These are phyloP conservation scores for Plecturocebus donacophilus DNA, from an alignment of 2,113 vertebrate genomes.

Conservation along the genomic window DNA sequence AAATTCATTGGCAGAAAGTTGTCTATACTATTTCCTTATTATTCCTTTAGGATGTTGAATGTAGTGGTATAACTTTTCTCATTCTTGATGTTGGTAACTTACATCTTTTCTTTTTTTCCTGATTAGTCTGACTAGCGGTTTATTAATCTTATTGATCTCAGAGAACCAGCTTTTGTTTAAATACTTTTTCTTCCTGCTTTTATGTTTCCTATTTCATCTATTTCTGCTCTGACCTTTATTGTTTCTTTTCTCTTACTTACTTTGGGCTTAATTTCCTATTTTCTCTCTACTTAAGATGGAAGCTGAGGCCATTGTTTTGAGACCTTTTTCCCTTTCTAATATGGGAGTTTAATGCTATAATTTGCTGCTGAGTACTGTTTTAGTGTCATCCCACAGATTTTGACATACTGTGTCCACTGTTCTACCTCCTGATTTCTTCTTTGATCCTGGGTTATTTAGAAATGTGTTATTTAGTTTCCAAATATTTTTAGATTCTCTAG, in stretches of 20 bases:
- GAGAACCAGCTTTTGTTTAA: not conserved
- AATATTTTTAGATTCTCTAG: not conserved
- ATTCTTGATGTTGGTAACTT: not conserved
- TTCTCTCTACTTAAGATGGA: not conserved
- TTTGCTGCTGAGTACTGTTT: not conserved
- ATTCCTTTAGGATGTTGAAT: not conserved
- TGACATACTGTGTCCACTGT: not conserved
- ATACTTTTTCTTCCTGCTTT: not conserved
- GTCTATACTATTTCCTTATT: not conserved
- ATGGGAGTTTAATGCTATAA: not conserved
- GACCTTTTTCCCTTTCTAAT: not conserved
- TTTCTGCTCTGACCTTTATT: not conserved
- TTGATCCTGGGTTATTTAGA: constrained; percentile 17
- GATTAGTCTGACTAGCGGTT: not conserved
- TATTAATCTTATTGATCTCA: not conserved
- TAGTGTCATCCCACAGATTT: not conserved
- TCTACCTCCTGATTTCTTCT: not conserved
- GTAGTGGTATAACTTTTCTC: not conserved
- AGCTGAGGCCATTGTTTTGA: not conserved
- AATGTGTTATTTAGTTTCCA: constrained; percentile 27
- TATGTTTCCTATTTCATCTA: not conserved
- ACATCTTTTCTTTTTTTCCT: not conserved
- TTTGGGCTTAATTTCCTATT: constrained; percentile 7
- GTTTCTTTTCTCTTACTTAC: not conserved
- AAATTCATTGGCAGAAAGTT: not conserved